Conservation (phyloP, 2,888 invertebrate genomes). For the Rotaria socialis region DNA sequence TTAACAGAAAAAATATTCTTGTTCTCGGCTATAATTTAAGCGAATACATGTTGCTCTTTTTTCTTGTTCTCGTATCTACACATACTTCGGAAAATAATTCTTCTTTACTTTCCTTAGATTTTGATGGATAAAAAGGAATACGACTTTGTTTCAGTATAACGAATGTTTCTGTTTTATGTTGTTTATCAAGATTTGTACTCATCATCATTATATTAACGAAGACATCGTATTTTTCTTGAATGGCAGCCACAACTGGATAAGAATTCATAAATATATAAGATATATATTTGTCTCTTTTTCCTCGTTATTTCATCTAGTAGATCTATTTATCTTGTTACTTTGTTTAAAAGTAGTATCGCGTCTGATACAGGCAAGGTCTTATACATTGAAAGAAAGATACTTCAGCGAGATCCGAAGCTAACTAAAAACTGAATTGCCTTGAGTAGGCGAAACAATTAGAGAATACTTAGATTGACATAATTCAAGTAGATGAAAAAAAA, state of each 20-base stretch:
- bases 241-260: neutral
- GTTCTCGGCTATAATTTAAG: constrained; percentile 17
- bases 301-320: neutral
- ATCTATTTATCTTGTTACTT: neutral
- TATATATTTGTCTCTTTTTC: neutral
- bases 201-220: neutral
- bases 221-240: neutral
- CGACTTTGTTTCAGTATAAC: neutral
- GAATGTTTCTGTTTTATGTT: neutral
- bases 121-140: neutral
- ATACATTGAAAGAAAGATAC: neutral
- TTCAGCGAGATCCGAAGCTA: neutral
- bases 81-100: neutral
- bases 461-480: neutral
- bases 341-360: neutral
- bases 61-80: neutral
- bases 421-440: too few species aligned
- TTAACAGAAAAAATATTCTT: constrained; percentile 8
- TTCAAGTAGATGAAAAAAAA: neutral
- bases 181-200: neutral
- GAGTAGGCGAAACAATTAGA: too few species aligned
- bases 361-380: neutral
- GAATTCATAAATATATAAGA: neutral
- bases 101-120: neutral
- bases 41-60: constrained; percentile 7